Conservation (phyloP, 1,140 invertebrate species). For the Drosophila saltans region DNA sequence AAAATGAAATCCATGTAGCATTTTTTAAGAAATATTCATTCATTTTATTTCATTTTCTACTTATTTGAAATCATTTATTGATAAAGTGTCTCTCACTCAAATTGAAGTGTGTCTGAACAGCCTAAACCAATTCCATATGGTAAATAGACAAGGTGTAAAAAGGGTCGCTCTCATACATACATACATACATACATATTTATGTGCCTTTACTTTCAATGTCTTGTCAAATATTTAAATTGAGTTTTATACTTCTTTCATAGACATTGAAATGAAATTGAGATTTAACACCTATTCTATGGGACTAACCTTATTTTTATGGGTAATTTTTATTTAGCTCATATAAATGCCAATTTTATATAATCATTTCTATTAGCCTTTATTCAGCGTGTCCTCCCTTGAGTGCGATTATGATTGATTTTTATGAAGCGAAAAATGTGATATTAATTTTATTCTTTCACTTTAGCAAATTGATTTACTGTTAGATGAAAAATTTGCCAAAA, state of each 20-base stretch:
- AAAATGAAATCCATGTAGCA: background rate
- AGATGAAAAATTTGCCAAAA: slow-evolving; percentile 8
- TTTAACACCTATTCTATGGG: background rate
- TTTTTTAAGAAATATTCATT: background rate
- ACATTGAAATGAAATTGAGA: slow-evolving; percentile 4
- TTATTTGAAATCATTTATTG: background rate
- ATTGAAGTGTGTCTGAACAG: slow-evolving; percentile 14
- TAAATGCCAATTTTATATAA: slow-evolving; percentile 11
- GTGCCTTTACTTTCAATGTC: background rate
- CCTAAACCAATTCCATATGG: slow-evolving; percentile 24
- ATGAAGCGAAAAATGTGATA: slow-evolving; percentile 18
- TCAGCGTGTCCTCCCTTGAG: background rate
- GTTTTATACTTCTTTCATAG: background rate
- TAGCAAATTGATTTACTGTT: slow-evolving; percentile 33
- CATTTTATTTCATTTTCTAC: background rate
- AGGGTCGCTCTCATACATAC: background rate
- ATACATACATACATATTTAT: background rate
- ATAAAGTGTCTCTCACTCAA: background rate
- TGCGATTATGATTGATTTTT: slow-evolving; percentile 35
- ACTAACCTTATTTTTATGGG: background rate
- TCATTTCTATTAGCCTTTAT: slow-evolving; percentile 15
- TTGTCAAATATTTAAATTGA: slow-evolving; percentile 24
- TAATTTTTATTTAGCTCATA: background rate
- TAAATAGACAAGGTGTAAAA: slow-evolving; percentile 30
- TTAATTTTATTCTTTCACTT: slow-evolving; percentile 14